These are phyloP conservation scores for Blastobasis lacticolella DNA, from an alignment of 2,888 invertebrate genomes.

Conservation along the genomic window DNA sequence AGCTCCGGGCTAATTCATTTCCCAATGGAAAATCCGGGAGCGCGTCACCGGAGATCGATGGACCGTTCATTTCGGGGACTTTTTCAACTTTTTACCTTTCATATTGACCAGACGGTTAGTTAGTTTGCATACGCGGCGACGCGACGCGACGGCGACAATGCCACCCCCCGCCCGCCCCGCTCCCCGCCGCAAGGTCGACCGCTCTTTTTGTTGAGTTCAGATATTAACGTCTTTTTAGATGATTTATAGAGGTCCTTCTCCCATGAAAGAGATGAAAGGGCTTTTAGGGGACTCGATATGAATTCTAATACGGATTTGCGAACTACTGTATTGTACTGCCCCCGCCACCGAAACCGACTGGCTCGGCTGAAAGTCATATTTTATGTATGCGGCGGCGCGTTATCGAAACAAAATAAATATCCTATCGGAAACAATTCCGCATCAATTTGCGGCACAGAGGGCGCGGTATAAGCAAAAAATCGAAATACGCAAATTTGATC, in stretches of 20 bases:
- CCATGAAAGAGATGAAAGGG: conserved; percentile 56
- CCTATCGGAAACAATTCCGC: conserved; percentile 35
- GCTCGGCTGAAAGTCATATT: background rate
- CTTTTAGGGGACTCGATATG: conserved; percentile 52
- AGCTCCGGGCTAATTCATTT: conserved; percentile 71
- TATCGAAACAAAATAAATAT: background rate
- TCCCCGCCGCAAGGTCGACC: background rate
- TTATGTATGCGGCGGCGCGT: background rate
- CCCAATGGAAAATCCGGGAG: conserved; percentile 68
- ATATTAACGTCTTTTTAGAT: conserved; percentile 54
- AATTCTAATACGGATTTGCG: conserved; percentile 53
- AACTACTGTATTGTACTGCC: conserved; percentile 27
- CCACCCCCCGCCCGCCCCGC: background rate
- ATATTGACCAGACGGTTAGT: conserved; percentile 58
- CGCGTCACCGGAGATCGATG: conserved; percentile 70
- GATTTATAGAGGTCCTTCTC: conserved; percentile 56
- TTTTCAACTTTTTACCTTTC: conserved; percentile 44
- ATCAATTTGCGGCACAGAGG: conserved; percentile 35
- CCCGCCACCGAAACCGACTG: background rate
- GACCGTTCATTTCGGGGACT: conserved; percentile 58
- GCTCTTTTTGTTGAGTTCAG: conserved; percentile 46
- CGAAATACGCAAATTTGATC: conserved; percentile 71
- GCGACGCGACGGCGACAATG: background rate
- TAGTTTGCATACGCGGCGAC: conserved; percentile 36
- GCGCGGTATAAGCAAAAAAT: conserved; percentile 49